Percentiles rank a stretch among this genome's conserved stretches.
These are phyloP conservation scores for Drosophila littoralis DNA, from an alignment of 1,140 invertebrate genomes.

Conservation along the genomic window DNA sequence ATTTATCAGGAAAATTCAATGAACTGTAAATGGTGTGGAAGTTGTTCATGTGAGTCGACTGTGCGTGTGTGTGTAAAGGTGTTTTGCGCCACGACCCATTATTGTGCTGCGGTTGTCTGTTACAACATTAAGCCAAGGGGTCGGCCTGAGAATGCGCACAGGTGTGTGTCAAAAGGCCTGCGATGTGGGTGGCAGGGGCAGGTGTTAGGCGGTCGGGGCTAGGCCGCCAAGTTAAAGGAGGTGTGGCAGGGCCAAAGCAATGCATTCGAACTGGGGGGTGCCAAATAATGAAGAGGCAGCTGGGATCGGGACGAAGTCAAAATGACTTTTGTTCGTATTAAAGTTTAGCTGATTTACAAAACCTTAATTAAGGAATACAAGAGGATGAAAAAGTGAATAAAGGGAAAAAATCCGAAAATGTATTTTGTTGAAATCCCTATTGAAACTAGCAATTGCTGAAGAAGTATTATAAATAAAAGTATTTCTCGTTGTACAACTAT, in stretches of 20 bases:
- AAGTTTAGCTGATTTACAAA: slow-evolving; percentile 22
- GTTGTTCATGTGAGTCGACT: slow-evolving; percentile 57
- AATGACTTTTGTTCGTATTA: slow-evolving; percentile 17
- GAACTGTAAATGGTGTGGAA: slow-evolving; percentile 82
- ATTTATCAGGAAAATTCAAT: slow-evolving; percentile 82
- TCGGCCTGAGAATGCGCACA: slow-evolving; percentile 73
- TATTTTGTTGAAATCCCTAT: too few relatives aligned
- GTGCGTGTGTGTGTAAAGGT: slow-evolving; percentile 32
- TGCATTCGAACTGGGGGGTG: slow-evolving; percentile 7
- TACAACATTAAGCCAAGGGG: slow-evolving; percentile 65
- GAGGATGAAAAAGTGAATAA: too few relatives aligned
- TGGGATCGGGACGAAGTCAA: not conserved
- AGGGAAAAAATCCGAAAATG: not conserved
- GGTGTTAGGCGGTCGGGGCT: not conserved
- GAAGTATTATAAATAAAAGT: too few relatives aligned
- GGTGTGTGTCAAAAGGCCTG: slow-evolving; percentile 79
- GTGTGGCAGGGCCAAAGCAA: not conserved
- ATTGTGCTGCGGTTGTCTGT: slow-evolving; percentile 73
- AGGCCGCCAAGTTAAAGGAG: not conserved
- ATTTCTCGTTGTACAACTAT: too few relatives aligned
- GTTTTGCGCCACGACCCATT: slow-evolving; percentile 46
- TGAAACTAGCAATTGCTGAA: too few relatives aligned
- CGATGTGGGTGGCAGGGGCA: slow-evolving; percentile 17
- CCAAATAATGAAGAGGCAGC: slow-evolving; percentile 21
- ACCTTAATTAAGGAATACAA: slow-evolving; percentile 27